phyloP scores from a whole-genome alignment of 2,113 vertebrate genomes.

The Sardina pilchardus region DNA sequence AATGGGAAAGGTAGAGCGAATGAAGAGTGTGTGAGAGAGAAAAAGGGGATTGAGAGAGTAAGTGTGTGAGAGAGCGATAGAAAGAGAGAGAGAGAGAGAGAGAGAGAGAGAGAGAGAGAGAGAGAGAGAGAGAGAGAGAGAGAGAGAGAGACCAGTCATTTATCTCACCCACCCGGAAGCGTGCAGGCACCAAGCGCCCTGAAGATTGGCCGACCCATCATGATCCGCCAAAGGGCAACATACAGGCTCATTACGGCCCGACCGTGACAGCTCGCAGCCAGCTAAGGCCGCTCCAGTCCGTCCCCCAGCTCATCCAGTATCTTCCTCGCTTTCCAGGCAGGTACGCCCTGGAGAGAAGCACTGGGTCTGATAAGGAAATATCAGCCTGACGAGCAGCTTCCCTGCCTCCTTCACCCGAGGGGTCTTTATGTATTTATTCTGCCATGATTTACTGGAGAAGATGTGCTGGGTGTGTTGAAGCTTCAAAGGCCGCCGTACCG shows the following conservation, averaged over 20 bases:
- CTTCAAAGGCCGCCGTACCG: not conserved
- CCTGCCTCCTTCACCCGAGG: not conserved
- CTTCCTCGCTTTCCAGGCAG: constrained; percentile 2
- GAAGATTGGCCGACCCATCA: constrained; percentile 37
- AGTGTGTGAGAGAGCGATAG: constrained; percentile 3
- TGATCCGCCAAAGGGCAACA: constrained; percentile 24
- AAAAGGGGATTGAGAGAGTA: too few species aligned
- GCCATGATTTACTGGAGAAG: not conserved
- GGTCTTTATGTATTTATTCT: not conserved
- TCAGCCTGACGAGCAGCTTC: not conserved
- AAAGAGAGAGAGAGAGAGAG: not conserved
- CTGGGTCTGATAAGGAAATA: not conserved
- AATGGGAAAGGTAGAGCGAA: not conserved
- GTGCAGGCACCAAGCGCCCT: constrained; percentile 21
- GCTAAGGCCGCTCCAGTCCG: not conserved
- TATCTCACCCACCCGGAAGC: constrained; percentile 25
- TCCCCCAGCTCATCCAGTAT: constrained; percentile 3
- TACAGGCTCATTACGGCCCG: constrained; percentile 25
- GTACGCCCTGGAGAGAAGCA: not conserved
- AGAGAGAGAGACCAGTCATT: constrained; percentile 16
- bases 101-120: not conserved
- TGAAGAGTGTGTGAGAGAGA: too few species aligned
- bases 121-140: not conserved
- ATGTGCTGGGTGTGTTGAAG: not conserved
- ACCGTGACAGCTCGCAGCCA: not conserved